Evolutionary conservation across 2,888 invertebrate genomes (phyloP), one percentile per base, ranked within the genome.

Genomic region (Eucriotettix oculatus): DNA sequence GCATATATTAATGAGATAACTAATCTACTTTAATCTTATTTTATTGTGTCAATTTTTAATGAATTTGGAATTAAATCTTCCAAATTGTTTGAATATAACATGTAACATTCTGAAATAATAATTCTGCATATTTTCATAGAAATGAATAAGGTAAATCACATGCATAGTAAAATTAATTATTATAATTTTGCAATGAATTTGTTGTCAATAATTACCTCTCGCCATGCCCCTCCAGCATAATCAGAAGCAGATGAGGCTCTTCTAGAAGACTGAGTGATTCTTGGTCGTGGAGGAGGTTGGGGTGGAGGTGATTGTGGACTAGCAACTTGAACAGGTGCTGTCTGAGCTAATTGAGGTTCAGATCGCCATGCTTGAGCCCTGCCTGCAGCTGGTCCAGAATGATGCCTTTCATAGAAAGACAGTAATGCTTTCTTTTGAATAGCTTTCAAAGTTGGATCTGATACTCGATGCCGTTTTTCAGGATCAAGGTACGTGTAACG

Each of bases 371-470:
- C 73, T 56, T 61, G 59, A 55, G 55, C 59, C 16, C 57, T 58
- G 12, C 42, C 63, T 62, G 14, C 65, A 48, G 65, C 59, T 65
- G 66, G 66, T 67, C 68, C 67, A 64, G 66, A 61, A 58, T 82
- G 81, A 67, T 87, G 87, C 56, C 87, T 76, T 69, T 90, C 88
- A 71, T 89, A 88, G 69, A 87, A 90, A 1, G 86, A 86, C 62
- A 88, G 76, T 10, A 90, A 76, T 0, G 90, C 90, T 70, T 88
- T 87, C 74, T 90, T 89, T 69, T 90, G 90, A 63, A 87, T 84
- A 14, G 86, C 86, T 72, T 89, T 90, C 42, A 90, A 72, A 0
- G 88, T 85, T 10, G 86, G 68, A 66, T 75, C 74, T 42, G 86
- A 82, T 43, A 86, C 80, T 64, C 83, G 78, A 70, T 84, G 85